phyloP scores from a whole-genome alignment of 1,140 invertebrate genomes.

The Mycetomoellerius zeteki region DNA sequence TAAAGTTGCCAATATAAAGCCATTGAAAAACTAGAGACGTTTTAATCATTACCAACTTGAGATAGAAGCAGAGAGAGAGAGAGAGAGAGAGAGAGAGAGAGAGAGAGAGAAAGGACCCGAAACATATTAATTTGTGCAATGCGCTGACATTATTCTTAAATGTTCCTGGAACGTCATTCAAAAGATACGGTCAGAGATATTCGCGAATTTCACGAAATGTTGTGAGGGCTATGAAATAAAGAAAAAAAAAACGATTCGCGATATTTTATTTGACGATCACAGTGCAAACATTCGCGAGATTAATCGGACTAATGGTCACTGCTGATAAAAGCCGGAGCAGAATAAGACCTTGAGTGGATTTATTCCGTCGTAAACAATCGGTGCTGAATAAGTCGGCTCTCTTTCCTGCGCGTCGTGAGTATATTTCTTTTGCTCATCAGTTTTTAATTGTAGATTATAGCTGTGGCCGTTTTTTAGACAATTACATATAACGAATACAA shows the following conservation, averaged over 20 bases:
- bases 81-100: not conserved
- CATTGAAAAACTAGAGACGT: not conserved
- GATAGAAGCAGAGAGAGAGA: not conserved
- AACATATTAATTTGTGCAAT: slow-evolving; percentile 40
- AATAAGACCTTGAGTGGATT: slow-evolving; percentile 55
- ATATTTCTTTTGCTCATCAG: slow-evolving; percentile 2
- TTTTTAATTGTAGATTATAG: slow-evolving; percentile 15
- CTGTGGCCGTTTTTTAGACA: not conserved
- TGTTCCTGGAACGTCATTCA: not conserved
- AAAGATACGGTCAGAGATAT: not conserved
- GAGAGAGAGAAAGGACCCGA: not conserved
- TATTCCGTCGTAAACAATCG: slow-evolving; percentile 58
- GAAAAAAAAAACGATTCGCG: not conserved
- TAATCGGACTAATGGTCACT: slow-evolving; percentile 55
- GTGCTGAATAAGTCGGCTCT: slow-evolving; percentile 51
- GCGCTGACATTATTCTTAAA: slow-evolving; percentile 13
- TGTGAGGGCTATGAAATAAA: not conserved
- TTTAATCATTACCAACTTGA: not conserved
- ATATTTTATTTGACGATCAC: slow-evolving; percentile 21
- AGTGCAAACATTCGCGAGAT: slow-evolving; percentile 22
- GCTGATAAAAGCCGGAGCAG: slow-evolving; percentile 52
- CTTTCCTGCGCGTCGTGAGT: not conserved
- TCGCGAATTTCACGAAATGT: not conserved
- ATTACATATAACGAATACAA: too few species aligned
- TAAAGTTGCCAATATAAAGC: too few species aligned